These are phyloP conservation scores for Merodon equestris DNA, from an alignment of 2,888 invertebrate genomes.

Conservation along the genomic window DNA sequence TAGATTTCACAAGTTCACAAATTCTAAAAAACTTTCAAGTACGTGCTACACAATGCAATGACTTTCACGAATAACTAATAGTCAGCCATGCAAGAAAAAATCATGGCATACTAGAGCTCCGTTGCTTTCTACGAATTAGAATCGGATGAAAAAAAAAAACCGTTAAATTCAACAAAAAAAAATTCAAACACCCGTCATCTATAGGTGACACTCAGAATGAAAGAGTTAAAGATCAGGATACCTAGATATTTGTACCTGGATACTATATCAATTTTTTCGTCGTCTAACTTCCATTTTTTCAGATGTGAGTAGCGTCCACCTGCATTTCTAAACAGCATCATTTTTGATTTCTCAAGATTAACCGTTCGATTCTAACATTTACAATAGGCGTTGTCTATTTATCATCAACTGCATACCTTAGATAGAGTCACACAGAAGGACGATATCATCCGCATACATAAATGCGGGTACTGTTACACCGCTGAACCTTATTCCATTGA, in stretches of 20 bases:
- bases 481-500: background rate
- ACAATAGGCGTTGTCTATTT: background rate
- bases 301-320: conserved; percentile 6
- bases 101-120: too few species aligned
- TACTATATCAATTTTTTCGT: conserved; percentile 1
- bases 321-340: conserved; percentile 6
- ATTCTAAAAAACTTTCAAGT: too few species aligned
- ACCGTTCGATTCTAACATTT: background rate
- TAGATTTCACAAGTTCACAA: too few species aligned
- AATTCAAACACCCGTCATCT: too few species aligned
- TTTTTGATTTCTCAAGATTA: conserved; percentile 13
- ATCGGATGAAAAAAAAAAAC: too few species aligned
- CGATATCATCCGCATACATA: conserved; percentile 17
- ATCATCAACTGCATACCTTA: conserved; percentile 14
- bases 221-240: too few species aligned
- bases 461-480: conserved; percentile 3
- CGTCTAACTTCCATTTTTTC: conserved; percentile 19
- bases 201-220: too few species aligned
- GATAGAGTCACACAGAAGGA: conserved; percentile 21
- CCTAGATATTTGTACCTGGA: background rate
- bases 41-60: too few species aligned
- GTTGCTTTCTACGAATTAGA: too few species aligned
- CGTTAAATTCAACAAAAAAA: too few species aligned
- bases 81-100: too few species aligned
- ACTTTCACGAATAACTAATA: too few species aligned